Conservation (phyloP, 2,888 invertebrate species). For the Nezara viridula region DNA sequence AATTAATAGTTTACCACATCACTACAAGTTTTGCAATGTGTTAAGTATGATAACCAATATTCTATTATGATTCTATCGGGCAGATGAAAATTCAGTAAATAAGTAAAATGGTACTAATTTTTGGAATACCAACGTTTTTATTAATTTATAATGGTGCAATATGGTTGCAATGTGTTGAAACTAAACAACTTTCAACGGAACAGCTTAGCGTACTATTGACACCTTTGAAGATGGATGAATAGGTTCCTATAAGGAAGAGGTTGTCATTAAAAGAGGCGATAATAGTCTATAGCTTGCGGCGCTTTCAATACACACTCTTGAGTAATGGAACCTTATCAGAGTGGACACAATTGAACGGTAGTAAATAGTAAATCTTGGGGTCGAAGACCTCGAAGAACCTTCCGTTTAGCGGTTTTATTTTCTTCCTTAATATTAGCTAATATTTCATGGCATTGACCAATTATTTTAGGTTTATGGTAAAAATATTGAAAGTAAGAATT, state of each 20-base stretch:
- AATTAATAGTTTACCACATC: too few species aligned
- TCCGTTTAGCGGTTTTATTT: background rate
- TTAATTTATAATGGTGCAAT: background rate
- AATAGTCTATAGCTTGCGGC: background rate
- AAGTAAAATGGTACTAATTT: too few species aligned
- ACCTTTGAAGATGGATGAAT: background rate
- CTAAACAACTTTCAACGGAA: background rate
- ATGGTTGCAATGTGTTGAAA: background rate
- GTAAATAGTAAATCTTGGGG: slow-evolving; percentile 29
- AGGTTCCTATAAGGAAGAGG: slow-evolving; percentile 36
- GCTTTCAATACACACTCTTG: slow-evolving; percentile 7
- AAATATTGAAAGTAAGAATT: too few species aligned
- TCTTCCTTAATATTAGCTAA: too few species aligned
- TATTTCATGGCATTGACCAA: too few species aligned
- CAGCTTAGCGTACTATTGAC: background rate
- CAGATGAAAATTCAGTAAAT: too few species aligned
- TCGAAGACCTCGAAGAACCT: background rate
- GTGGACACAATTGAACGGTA: background rate
- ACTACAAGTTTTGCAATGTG: too few species aligned
- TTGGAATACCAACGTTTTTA: too few species aligned
- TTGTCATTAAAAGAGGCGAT: background rate
- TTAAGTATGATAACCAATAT: too few species aligned
- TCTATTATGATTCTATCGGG: too few species aligned
- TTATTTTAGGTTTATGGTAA: background rate
- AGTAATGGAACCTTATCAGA: slow-evolving; percentile 7